Evolutionary conservation across 2,797 vertebrate species (phyloP).

Genomic region (Acridotheres tristis): DNA sequence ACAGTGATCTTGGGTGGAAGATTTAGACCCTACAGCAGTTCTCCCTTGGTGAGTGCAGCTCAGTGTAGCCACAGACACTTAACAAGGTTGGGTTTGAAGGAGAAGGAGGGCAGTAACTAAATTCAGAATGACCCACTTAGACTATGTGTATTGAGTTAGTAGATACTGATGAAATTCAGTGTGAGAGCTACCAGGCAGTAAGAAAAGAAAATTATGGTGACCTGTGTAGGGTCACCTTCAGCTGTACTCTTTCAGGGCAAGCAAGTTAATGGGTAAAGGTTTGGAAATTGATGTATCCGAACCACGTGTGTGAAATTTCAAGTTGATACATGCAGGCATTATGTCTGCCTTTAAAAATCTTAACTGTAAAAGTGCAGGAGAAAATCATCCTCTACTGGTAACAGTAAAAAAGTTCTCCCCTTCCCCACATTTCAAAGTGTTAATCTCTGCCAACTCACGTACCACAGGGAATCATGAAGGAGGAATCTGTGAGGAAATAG

Average conservation of each 20-base stretch:
- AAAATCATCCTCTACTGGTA: background rate
- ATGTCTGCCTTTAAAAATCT: background rate
- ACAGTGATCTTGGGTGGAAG: background rate
- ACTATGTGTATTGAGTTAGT: background rate
- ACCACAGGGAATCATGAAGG: background rate
- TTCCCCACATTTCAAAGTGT: background rate
- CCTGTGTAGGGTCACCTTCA: constrained; percentile 21
- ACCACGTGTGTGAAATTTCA: background rate
- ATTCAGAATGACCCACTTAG: constrained; percentile 54
- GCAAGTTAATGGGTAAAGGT: background rate
- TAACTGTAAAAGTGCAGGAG: background rate
- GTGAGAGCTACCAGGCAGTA: background rate
- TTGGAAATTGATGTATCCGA: background rate
- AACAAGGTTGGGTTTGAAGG: background rate
- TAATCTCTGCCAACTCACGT: background rate
- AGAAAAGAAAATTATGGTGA: background rate
- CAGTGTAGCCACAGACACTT: background rate
- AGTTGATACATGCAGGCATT: background rate
- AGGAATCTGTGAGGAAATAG: background rate
- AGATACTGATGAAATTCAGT: constrained; percentile 31
- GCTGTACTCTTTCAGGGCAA: background rate
- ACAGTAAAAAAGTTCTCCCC: background rate
- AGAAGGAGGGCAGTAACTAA: constrained; percentile 56
- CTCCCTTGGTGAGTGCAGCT: background rate
- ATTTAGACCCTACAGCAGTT: background rate